phyloP scores from a whole-genome alignment of 2,888 invertebrate species.

The Calameuta idolon region DNA sequence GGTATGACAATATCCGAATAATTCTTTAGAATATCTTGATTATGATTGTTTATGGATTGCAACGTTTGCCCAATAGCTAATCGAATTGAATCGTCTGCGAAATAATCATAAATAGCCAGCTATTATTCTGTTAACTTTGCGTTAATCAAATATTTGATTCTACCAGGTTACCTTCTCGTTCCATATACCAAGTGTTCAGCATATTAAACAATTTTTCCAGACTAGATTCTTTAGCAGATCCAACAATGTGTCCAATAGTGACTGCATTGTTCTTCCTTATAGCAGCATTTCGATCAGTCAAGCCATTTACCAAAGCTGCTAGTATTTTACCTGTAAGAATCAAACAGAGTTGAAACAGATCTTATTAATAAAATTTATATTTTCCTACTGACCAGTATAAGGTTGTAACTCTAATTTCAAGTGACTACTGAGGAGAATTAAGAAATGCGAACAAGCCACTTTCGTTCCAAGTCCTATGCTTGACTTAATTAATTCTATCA shows the following conservation, averaged over 20 bases:
- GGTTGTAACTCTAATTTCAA: slow-evolving; percentile 71
- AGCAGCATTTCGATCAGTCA: slow-evolving; percentile 86
- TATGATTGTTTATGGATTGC: slow-evolving; percentile 84
- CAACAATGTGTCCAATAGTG: slow-evolving; percentile 86
- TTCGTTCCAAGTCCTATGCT: slow-evolving; percentile 88
- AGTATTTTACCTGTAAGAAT: slow-evolving; percentile 71
- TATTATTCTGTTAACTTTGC: neutral
- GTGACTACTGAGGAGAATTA: slow-evolving; percentile 73
- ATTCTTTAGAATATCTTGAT: slow-evolving; percentile 84
- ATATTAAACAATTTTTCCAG: slow-evolving; percentile 75
- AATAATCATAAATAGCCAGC: slow-evolving; percentile 25
- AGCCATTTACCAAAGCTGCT: slow-evolving; percentile 77
- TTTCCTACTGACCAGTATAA: slow-evolving; percentile 67
- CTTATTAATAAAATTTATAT: neutral
- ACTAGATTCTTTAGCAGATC: slow-evolving; percentile 82
- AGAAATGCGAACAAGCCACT: slow-evolving; percentile 83
- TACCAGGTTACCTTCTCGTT: slow-evolving; percentile 71
- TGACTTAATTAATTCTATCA: slow-evolving; percentile 83
- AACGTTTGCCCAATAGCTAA: slow-evolving; percentile 81
- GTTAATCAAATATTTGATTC: neutral
- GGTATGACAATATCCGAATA: slow-evolving; percentile 83
- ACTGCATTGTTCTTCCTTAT: slow-evolving; percentile 87
- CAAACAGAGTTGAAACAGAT: slow-evolving; percentile 5
- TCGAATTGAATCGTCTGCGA: slow-evolving; percentile 79
- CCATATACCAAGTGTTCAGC: slow-evolving; percentile 76